Evolutionary conservation across 2,888 invertebrate genomes (phyloP).

Genomic region (Euproctis similis): DNA sequence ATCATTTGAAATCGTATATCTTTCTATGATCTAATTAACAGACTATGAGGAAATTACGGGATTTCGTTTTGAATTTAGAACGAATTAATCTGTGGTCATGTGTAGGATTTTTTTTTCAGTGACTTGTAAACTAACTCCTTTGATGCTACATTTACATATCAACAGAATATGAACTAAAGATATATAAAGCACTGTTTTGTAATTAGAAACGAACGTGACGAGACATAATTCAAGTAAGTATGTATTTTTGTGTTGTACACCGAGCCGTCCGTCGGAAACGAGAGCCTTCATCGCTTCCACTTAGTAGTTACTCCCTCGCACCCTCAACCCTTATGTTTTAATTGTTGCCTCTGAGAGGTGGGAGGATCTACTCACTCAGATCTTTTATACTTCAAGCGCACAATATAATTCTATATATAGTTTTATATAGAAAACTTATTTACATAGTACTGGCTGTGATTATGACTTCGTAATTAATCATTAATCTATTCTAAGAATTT

Average conservation of each 20-base stretch:
- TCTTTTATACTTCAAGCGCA: conserved; percentile 53
- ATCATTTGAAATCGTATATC: too few relatives aligned
- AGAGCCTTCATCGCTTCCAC: conserved; percentile 56
- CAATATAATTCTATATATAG: conserved; percentile 30
- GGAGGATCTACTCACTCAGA: conserved; percentile 60
- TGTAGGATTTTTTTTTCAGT: too few relatives aligned
- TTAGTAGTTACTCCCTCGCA: conserved; percentile 58
- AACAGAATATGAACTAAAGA: not conserved
- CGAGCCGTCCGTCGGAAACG: conserved; percentile 33
- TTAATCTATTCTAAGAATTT: too few relatives aligned
- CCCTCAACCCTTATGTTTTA: conserved; percentile 60
- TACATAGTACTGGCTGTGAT: too few relatives aligned
- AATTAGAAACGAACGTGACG: conserved; percentile 38
- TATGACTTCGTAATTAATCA: too few relatives aligned
- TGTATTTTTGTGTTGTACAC: conserved; percentile 46
- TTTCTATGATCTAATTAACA: too few relatives aligned
- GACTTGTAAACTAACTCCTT: too few relatives aligned
- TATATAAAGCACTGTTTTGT: conserved; percentile 13
- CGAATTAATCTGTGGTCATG: too few relatives aligned
- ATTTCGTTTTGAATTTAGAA: too few relatives aligned
- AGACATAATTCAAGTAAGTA: conserved; percentile 56
- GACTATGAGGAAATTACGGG: too few relatives aligned
- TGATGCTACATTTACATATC: not conserved
- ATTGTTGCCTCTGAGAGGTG: conserved; percentile 69
- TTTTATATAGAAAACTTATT: conserved; percentile 23